Evolutionary conservation across 1,140 invertebrate genomes (phyloP), one percentile per base, ranked within the genome.

Genomic region (Drosophila yakuba): DNA sequence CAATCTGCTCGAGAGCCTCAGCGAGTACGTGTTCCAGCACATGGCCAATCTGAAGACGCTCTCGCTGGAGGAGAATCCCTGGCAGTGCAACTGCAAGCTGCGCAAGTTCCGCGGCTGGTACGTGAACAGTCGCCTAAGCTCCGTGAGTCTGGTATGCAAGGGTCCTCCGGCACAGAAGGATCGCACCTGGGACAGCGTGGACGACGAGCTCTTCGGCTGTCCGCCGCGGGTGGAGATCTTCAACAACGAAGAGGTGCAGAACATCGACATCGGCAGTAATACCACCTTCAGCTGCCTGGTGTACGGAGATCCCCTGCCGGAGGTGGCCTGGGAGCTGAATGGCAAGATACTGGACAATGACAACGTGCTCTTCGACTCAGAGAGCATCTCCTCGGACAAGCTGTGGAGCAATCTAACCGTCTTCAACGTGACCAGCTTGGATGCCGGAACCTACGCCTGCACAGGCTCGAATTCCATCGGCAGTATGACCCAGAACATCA

Each of bases 81-180:
- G 97, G 97, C 94, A 94, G 68, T 98, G 97, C 92, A 97, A 98
- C 85, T 98, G 97, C 92, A 94, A 96, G 51, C 91, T 98, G 50
- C 95, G 96, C 51, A 95, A 95, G 15, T 97, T 98, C 73, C 94
- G 96, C 25, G 94, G 95, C 58, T 98, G 97, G 96, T 95, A 97
- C 80, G 94, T 97, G 61, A 93, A 93, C 17, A 95, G 95, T 58
- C 95, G 89, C 14, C 92, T 96, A 4, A 95, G 95, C 50, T 95
- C 95, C 3, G 94, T 95, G n/a, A 93, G 95, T 2, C 93, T 96
- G 39, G 92, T 92, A 2, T 97, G 96, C 83, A 93, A 93, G 7
- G 93, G 94, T 2, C 96, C 96, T 0, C 75, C 92, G 11, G 92
- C 93, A 12, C 80, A 96, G 4, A 92, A 93, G 35, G 94, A 94